Percentiles rank a stretch among this genome's conserved stretches.
These are phyloP conservation scores for Troides aeacus DNA, from an alignment of 2,888 invertebrate genomes.

Conservation along the genomic window DNA sequence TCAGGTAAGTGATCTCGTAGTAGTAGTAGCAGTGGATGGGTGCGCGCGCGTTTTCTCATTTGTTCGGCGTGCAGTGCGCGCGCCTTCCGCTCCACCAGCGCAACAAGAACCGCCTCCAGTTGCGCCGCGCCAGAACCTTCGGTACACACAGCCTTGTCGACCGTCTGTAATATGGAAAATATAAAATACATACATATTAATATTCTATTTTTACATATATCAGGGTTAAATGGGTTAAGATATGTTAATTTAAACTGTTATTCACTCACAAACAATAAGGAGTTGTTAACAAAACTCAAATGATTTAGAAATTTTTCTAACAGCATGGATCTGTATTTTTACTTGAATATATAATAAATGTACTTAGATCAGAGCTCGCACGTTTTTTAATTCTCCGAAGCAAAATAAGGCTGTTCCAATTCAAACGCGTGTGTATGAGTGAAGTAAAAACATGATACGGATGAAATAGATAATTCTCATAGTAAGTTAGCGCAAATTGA, in stretches of 20 bases:
- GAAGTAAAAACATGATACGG: background rate
- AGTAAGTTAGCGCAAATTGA: background rate
- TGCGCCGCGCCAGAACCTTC: conserved; percentile 83
- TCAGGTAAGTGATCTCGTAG: conserved; percentile 69
- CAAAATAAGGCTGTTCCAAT: no score
- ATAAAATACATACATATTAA: background rate
- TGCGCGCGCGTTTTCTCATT: conserved; percentile 68
- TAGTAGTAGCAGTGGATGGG: conserved; percentile 65
- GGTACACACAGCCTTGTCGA: conserved; percentile 86
- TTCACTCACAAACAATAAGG: background rate
- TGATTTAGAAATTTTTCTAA: no score
- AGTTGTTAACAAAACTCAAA: background rate
- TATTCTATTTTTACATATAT: background rate
- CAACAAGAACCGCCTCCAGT: conserved; percentile 85
- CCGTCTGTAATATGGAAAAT: conserved; percentile 61
- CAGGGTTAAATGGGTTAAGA: background rate
- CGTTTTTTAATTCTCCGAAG: no score
- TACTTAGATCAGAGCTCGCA: no score
- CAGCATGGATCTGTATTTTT: no score
- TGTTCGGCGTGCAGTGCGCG: conserved; percentile 80
- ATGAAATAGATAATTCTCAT: background rate
- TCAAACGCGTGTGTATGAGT: background rate
- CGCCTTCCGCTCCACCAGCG: conserved; percentile 84
- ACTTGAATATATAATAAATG: no score
- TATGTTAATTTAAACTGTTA: no score